Conservation (phyloP, 30 jellyfish, hydroid and myxozoan genomes). For the Pseudorhiza aurosa region DNA sequence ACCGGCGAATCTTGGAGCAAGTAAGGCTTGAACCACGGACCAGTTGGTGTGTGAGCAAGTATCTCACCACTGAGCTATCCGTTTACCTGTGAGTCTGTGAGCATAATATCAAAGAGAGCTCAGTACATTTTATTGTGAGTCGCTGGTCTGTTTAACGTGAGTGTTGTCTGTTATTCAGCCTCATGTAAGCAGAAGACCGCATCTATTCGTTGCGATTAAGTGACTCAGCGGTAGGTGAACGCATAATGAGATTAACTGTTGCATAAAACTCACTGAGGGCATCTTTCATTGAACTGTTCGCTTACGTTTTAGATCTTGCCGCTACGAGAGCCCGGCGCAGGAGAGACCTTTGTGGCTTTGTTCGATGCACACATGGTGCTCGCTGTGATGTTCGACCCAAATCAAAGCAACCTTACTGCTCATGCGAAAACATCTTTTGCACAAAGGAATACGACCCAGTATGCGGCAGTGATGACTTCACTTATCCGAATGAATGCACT, state of each 20-base stretch:
- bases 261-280: background rate
- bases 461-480: conserved; percentile 83
- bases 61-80: too few relatives aligned
- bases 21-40: too few relatives aligned
- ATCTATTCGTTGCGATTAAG: too few relatives aligned
- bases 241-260: background rate
- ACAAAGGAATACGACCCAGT: conserved; percentile 90
- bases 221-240: background rate
- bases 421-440: conserved; percentile 77
- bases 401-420: conserved; percentile 74
- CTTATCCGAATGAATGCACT: conserved; percentile 90
- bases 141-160: too few relatives aligned
- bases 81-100: too few relatives aligned
- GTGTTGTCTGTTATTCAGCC: too few relatives aligned
- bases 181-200: too few relatives aligned
- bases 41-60: too few relatives aligned
- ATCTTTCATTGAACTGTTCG: background rate
- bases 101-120: too few relatives aligned
- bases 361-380: conserved; percentile 78
- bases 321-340: conserved; percentile 47
- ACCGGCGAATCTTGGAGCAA: too few relatives aligned
- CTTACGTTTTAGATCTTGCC: conserved; percentile 21
- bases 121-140: too few relatives aligned
- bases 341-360: conserved; percentile 52
- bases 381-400: conserved; percentile 63